phyloP scores from a whole-genome alignment of 23 tunicate species.

The Ciona savignyi region DNA sequence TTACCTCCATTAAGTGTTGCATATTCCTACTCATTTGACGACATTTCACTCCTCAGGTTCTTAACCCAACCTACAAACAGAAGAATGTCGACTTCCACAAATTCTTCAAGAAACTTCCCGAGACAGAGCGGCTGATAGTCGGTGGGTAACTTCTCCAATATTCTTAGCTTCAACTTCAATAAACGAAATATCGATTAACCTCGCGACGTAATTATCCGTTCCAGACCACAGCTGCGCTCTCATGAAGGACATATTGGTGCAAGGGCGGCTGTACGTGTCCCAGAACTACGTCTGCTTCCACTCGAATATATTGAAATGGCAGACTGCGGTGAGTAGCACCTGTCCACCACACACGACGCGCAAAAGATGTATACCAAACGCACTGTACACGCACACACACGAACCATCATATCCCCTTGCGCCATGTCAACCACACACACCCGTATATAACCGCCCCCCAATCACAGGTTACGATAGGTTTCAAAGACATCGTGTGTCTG shows the following conservation, averaged over 20 bases:
- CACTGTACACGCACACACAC: too few relatives aligned
- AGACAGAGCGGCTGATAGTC: constrained; percentile 59
- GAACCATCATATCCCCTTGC: too few relatives aligned
- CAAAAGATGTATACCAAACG: too few relatives aligned
- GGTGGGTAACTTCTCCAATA: too few relatives aligned
- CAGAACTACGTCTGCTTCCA: constrained; percentile 97
- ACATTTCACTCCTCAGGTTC: constrained; percentile 23
- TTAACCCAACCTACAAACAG: constrained; percentile 82
- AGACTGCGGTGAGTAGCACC: constrained; percentile 86
- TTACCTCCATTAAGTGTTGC: too few relatives aligned
- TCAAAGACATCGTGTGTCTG: constrained; percentile 55
- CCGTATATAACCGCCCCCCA: not conserved
- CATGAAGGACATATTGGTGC: constrained; percentile 92
- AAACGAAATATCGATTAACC: too few relatives aligned
- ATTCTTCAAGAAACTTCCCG: constrained; percentile 79
- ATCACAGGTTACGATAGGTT: constrained; percentile 9
- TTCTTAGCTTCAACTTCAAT: too few relatives aligned
- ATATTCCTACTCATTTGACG: not conserved
- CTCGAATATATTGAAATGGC: constrained; percentile 87
- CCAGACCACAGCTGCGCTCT: constrained; percentile 85
- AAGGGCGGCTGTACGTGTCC: constrained; percentile 90
- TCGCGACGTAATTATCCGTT: not conserved
- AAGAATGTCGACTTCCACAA: constrained; percentile 86
- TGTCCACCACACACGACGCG: too few relatives aligned
- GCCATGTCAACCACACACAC: too few relatives aligned